Evolutionary conservation across 2,113 vertebrate genomes (phyloP), one percentile per base, ranked within the genome.

Genomic region (Equus przewalskii): DNA sequence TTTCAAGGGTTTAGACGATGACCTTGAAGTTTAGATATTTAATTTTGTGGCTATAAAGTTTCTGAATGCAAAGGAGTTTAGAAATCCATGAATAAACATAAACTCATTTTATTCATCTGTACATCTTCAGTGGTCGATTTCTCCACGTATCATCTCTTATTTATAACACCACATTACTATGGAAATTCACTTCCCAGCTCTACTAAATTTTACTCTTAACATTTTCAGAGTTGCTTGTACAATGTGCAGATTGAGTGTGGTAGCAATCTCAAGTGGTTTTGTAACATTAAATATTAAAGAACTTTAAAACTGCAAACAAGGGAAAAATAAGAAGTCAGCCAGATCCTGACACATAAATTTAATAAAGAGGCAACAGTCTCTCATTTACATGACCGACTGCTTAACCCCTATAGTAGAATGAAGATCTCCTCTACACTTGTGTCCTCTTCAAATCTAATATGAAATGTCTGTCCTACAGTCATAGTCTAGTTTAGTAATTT

Each of bases 281-380:
- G 21, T 97, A 97, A 94, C 83, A 96, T 98, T 98, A 98, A 98
- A 98, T 98, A 98, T 98, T 98, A 97, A 98, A 92, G 94, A 97
- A 96, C 89, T 97, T 98, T 94, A 94, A 97, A 97, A 96, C 70
- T 95, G 87, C 80, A 97, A 72, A 97, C 89, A 97, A 97, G 90
- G 93, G 86, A 64, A 97, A 97, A 98, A 97, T 97, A 44, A 70
- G n/a, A 89, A 91, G 76, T 84, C 94, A 97, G 84, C 82, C 84
- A 98, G 96, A 93, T 97, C 87, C 94, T 86, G 80, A 98, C 70
- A 82, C 91, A 89, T 80, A 95, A 94, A 94, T 96, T 94, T 97
- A 98, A 96, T 95, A 96, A 95, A 84, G 96, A 95, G 76, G 67
- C 30, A 97, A 88, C 87, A 93, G 88, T 98, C 76, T 89, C 70